Evolutionary conservation across 2,797 vertebrate species (phyloP), one percentile per base, ranked within the genome.

Genomic region (Myotis pilosus): DNA sequence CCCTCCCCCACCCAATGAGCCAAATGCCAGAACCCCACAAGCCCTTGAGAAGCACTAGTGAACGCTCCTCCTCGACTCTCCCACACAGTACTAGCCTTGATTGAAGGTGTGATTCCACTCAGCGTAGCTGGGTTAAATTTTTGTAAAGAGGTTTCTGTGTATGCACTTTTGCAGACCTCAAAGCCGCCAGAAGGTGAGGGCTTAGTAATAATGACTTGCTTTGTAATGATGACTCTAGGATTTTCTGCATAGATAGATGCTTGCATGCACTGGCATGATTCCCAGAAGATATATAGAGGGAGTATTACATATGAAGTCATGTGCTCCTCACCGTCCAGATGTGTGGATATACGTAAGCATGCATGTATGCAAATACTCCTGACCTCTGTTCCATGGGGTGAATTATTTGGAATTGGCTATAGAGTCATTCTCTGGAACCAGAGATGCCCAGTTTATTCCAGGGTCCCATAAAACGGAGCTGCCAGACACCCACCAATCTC

Each of bases 161-260:
- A 64, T 90, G 96, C 93, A 95, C 47, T 95, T 97, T 94, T 95
- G 88, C n/a, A 90, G 95, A 96, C 95, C 96, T 97, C 95, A 97
- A 95, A 96, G 93, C 96, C 95, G 94, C 91, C 62, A 90, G 74
- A 66, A 92, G 38, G 53, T 92, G 30, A 83, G 75, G 62, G 49
- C 71, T 95, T 66, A 88, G 80, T 57, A 57, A 33, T 81, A 25
- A 62, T 49, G 62, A 55, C 55, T 87, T 95, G 83, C 79, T 95
- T 93, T 85, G 87, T 94, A 76, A 87, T 28, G 79, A 86, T 83
- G 92, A 96, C 64, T 96, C 66, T 82, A 83, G 86, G 72, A 95
- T 81, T 94, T 75, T 87, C 81, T 95, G 53, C 33, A 19, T 15
- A 57, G 90, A 90, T n/a, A 91, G 64, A 69, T 49, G 5, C 79